Evolutionary conservation across 2,113 vertebrate species (phyloP), one percentile per base, ranked within the genome.

Genomic region (Rostratula benghalensis): DNA sequence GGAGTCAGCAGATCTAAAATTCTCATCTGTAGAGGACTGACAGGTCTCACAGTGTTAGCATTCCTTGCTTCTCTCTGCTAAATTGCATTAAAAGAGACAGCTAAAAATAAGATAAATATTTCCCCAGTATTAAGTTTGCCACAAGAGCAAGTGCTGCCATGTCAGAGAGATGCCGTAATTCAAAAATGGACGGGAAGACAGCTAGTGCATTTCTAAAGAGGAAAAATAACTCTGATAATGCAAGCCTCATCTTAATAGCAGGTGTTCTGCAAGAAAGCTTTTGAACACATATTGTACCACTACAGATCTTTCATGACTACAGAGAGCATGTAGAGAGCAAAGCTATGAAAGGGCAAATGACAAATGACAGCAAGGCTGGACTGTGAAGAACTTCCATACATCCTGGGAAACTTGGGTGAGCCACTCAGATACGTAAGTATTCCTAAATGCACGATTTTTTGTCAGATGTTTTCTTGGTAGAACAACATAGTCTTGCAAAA

Each of bases 251-350:
- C 33, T 73, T 37, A 53, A 80, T 9, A 74, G 46, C 41, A 85
- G 64, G 43, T 63, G 37, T 13, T 57, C 50, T 20, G 11, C 13
- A 16, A 83, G 80, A 37, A 30, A 53, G 57, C 33, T 75, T 89
- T 60, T 76, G 21, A 94, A 39, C 9, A 18, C 6, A 9, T 50
- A 39, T 22, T n/a, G 8, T 23, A 80, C 19, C 37, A 57, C 12
- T 9, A 30, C 11, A 53, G 15, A 65, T 13, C 57, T 37, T 64
- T 43, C 25, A 46, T 21, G 27, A 69, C 33, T 37, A 39, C 12
- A 73, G 71, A 71, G 1, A 76, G 24, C 31, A 22, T 0, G 0
- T 11, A 60, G 45, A 53, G 48, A 7, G 1, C 57, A 83, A 88
- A 94, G n/a, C 15, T 82, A 35, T 1, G 0, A 2, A 45, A 45